phyloP scores from a whole-genome alignment of 1,140 invertebrate genomes.

The Popillia japonica region DNA sequence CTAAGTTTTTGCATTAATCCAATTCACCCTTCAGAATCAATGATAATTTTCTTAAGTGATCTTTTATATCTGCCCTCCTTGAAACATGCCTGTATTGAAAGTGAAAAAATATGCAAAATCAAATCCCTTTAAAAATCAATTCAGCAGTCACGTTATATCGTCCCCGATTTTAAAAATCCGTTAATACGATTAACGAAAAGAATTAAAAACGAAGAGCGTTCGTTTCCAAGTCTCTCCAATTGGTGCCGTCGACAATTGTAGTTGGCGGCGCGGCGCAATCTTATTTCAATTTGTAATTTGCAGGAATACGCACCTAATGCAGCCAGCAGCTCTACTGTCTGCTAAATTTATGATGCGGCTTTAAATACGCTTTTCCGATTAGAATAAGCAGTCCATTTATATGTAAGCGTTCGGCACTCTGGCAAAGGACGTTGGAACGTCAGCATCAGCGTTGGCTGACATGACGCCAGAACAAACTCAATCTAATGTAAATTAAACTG shows the following conservation, averaged over 20 bases:
- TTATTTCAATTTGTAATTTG: conserved; percentile 16
- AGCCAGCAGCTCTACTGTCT: neutral
- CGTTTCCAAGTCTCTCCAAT: neutral
- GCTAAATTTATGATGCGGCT: neutral
- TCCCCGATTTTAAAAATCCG: neutral
- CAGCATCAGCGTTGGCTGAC: neutral
- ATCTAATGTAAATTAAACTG: conserved; percentile 7
- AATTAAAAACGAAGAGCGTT: neutral
- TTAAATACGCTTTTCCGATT: conserved; percentile 4
- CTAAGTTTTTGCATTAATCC: too few relatives aligned
- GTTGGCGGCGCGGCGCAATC: neutral
- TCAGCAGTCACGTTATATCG: neutral
- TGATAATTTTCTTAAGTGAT: too few relatives aligned
- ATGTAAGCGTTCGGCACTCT: neutral
- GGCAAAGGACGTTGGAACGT: neutral
- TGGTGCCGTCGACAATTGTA: neutral
- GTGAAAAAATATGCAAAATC: neutral
- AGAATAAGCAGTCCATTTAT: conserved; percentile 18
- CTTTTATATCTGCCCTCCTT: too few relatives aligned
- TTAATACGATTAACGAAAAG: neutral
- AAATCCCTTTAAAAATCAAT: neutral
- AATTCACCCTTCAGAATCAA: too few relatives aligned
- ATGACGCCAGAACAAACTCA: conserved; percentile 1
- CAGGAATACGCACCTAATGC: neutral
- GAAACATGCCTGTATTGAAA: neutral